Evolutionary conservation across 2,888 invertebrate genomes (phyloP).

Genomic region (Cyrtodaria siliqua): DNA sequence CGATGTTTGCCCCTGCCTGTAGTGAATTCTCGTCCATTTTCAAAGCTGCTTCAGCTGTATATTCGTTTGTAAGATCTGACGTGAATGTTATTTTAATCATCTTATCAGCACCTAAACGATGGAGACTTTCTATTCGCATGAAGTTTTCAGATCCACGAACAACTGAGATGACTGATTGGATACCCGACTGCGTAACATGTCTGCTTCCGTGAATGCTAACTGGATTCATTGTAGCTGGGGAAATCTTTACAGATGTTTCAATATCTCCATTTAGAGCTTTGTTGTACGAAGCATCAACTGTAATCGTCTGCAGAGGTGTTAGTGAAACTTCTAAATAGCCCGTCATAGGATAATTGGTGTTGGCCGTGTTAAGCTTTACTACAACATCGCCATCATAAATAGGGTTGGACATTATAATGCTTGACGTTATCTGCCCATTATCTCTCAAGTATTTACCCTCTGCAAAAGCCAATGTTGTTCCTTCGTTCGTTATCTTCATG

Average conservation of each 20-base stretch:
- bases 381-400: conserved; percentile 47
- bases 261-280: conserved; percentile 23
- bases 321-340: conserved; percentile 64
- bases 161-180: conserved; percentile 4
- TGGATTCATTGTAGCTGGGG: conserved; percentile 36
- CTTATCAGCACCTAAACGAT: conserved; percentile 2
- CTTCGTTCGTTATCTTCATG: conserved; percentile 42
- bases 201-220: conserved; percentile 34
- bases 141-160: conserved; percentile 11
- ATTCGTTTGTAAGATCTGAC: conserved; percentile 34
- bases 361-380: conserved; percentile 53
- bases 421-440: conserved; percentile 41
- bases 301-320: conserved; percentile 27
- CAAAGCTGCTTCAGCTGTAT: conserved; percentile 17
- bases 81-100: conserved; percentile 26
- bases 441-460: conserved; percentile 54
- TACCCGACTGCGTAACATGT: neutral
- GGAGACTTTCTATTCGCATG: conserved; percentile 19
- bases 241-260: conserved; percentile 31
- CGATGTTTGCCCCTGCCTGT: conserved; percentile 22
- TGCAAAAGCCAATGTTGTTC: conserved; percentile 45
- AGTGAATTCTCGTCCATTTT: conserved; percentile 4
- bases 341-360: conserved; percentile 57
- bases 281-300: conserved; percentile 32
- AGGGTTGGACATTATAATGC: conserved; percentile 56